Evolutionary conservation across 2,113 vertebrate genomes (phyloP).

Genomic region (Pycnonotus jocosus): DNA sequence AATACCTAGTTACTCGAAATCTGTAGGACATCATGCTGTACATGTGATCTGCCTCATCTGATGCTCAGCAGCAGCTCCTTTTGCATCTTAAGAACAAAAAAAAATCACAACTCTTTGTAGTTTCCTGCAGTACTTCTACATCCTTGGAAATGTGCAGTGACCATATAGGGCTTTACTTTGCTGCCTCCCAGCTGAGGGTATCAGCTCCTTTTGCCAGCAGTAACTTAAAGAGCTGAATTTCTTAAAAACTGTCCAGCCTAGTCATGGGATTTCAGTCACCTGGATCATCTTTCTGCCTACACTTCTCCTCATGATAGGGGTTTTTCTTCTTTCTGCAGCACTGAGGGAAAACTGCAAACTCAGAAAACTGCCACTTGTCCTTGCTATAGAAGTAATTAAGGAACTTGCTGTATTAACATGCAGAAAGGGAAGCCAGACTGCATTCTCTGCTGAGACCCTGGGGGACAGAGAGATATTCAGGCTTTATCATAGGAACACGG

Average conservation of each 20-base stretch:
- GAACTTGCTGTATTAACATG: slow-evolving; percentile 20
- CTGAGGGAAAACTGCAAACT: neutral
- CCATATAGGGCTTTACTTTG: neutral
- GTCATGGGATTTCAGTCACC: neutral
- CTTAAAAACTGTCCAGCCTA: neutral
- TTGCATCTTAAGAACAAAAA: neutral
- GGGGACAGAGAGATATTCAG: neutral
- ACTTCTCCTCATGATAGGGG: neutral
- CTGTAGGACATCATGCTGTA: neutral
- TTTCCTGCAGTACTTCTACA: neutral
- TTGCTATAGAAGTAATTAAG: slow-evolving; percentile 30
- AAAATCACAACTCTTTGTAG: neutral
- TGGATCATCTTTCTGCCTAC: neutral
- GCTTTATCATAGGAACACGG: slow-evolving; percentile 14
- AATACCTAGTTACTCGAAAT: neutral
- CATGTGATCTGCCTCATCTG: neutral
- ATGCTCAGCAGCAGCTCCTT: neutral
- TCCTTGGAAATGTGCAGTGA: neutral
- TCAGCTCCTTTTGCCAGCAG: neutral
- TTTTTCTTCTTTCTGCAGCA: neutral
- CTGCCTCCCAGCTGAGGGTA: neutral
- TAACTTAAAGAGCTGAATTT: neutral
- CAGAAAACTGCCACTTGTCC: neutral
- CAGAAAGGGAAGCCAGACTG: neutral
- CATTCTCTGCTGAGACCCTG: slow-evolving; percentile 8